Conservation (phyloP, 2,113 vertebrate genomes). For the Synodontis membranacea region DNA sequence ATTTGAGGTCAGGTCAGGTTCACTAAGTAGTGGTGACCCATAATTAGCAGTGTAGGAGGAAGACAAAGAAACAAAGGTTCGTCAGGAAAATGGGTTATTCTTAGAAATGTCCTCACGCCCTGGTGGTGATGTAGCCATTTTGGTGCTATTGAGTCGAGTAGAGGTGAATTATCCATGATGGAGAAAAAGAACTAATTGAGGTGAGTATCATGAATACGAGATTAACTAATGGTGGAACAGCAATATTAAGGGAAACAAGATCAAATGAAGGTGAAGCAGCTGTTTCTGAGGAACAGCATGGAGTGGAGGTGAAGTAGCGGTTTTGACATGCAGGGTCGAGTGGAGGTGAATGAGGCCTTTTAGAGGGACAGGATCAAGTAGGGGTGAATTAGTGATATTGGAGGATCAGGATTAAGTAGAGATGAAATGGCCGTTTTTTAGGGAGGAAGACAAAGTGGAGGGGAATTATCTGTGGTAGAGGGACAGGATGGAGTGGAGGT, state of each 20-base stretch:
- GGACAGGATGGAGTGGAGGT: background rate
- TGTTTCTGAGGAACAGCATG: background rate
- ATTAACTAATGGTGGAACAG: background rate
- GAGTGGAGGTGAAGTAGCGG: background rate
- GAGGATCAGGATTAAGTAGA: background rate
- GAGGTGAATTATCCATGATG: conserved; percentile 16
- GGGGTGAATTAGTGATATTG: conserved; percentile 17
- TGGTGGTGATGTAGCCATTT: background rate
- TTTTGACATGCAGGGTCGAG: background rate
- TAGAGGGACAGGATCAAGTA: background rate
- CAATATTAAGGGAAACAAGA: background rate
- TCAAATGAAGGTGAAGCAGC: background rate
- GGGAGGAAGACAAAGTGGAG: background rate
- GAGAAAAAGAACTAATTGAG: too few relatives aligned
- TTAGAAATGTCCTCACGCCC: background rate
- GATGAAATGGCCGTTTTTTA: background rate
- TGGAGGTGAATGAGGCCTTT: conserved; percentile 3
- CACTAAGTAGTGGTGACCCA: too few relatives aligned
- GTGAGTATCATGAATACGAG: background rate
- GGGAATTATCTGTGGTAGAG: background rate
- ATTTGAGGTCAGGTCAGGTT: too few relatives aligned
- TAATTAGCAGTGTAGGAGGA: too few relatives aligned
- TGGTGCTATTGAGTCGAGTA: background rate
- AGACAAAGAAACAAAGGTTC: too few relatives aligned
- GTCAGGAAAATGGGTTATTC: too few relatives aligned